Evolutionary conservation across 2,113 vertebrate genomes (phyloP).

Genomic region (Rhinopomastus cyanomelas): DNA sequence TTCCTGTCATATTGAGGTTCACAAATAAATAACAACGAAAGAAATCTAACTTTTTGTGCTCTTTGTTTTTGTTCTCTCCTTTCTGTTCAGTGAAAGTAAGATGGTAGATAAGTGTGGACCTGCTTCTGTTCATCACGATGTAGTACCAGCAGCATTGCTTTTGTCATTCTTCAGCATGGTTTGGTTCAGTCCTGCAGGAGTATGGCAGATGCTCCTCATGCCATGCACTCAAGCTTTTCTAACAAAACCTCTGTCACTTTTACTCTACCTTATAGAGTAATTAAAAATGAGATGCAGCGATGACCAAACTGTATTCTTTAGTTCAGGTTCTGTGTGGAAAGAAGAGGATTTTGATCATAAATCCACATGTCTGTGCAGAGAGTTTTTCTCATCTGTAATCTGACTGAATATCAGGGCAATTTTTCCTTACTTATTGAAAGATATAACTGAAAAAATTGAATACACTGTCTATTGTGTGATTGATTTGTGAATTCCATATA

Average conservation of each 20-base stretch:
- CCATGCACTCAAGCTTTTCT: not conserved
- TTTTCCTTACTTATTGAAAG: not conserved
- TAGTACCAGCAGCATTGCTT: not conserved
- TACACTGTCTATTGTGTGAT: not conserved
- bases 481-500: not conserved
- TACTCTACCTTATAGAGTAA: not conserved
- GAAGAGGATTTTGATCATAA: not conserved
- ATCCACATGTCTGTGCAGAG: not conserved
- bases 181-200: not conserved
- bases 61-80: not conserved
- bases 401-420: not conserved
- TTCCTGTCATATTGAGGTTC: not conserved
- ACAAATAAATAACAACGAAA: not conserved
- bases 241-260: not conserved
- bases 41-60: not conserved
- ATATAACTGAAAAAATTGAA: not conserved
- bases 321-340: not conserved
- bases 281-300: not conserved
- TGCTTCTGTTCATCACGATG: not conserved
- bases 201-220: not conserved
- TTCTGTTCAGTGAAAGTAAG: not conserved
- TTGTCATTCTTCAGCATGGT: not conserved
- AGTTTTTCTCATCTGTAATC: not conserved
- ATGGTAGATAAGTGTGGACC: not conserved
- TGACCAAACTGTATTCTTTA: not conserved